These are phyloP conservation scores for Octopus sinensis DNA, from an alignment of 1,140 invertebrate genomes.

Conservation along the genomic window DNA sequence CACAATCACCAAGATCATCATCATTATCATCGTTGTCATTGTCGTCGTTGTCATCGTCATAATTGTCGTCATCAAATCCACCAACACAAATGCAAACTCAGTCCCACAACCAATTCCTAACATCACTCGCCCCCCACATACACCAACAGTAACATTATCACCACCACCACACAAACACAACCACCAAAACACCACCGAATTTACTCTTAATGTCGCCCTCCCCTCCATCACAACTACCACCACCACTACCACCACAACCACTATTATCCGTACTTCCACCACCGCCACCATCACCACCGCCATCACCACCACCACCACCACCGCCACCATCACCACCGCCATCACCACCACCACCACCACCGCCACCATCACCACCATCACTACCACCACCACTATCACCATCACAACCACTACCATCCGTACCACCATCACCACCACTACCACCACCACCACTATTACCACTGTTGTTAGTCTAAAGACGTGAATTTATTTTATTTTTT, in stretches of 20 bases:
- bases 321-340: background rate
- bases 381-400: too few relatives aligned
- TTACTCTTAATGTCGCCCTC: background rate
- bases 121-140: background rate
- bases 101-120: background rate
- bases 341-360: too few relatives aligned
- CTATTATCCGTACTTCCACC: background rate
- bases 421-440: too few relatives aligned
- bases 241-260: too few relatives aligned
- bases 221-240: too few relatives aligned
- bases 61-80: background rate
- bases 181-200: too few relatives aligned
- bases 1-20: background rate
- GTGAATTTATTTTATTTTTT: too few relatives aligned
- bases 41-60: slow-evolving; percentile 6
- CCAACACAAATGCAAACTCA: background rate
- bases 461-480: too few relatives aligned
- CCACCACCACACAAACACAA: background rate
- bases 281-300: background rate
- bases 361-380: too few relatives aligned
- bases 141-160: background rate
- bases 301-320: slow-evolving; percentile 11
- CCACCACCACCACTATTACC: too few relatives aligned
- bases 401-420: too few relatives aligned
- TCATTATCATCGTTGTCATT: background rate